phyloP scores from a whole-genome alignment of 2,888 invertebrate species.

The Drosophila nigricruria region DNA sequence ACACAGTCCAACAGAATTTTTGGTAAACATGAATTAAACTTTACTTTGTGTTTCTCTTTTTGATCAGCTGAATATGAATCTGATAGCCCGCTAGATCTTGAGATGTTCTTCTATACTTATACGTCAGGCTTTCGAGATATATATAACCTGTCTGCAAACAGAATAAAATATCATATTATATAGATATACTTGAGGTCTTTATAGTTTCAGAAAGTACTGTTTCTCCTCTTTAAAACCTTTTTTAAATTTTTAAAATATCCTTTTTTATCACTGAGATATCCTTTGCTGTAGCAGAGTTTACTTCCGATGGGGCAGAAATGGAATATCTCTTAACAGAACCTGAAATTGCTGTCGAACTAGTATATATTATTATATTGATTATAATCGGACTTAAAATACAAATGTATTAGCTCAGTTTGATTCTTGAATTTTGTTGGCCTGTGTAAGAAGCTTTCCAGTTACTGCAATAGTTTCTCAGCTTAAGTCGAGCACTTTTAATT shows the following conservation, averaged over 20 bases:
- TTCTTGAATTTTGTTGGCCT: slow-evolving; percentile 1
- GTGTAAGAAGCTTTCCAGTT: neutral
- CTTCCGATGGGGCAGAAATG: too few species aligned
- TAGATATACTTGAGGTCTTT: neutral
- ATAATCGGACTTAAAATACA: neutral
- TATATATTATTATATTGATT: neutral
- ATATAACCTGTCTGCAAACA: too few species aligned
- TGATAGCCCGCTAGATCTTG: neutral
- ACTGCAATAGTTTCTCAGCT: neutral
- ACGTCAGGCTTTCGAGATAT: too few species aligned
- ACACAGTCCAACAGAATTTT: neutral
- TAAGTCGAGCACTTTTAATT: slow-evolving; percentile 1
- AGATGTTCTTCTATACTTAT: neutral
- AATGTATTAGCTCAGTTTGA: neutral
- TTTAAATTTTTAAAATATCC: neutral
- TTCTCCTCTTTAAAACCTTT: neutral
- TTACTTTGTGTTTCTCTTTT: neutral
- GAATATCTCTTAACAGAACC: neutral
- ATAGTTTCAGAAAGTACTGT: neutral
- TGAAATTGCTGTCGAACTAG: neutral
- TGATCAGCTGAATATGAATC: neutral
- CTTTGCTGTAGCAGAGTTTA: neutral
- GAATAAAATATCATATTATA: too few species aligned
- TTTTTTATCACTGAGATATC: neutral
- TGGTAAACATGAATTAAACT: neutral